These are phyloP conservation scores for Drosophila auraria DNA, from an alignment of 1,140 invertebrate species.

Conservation along the genomic window DNA sequence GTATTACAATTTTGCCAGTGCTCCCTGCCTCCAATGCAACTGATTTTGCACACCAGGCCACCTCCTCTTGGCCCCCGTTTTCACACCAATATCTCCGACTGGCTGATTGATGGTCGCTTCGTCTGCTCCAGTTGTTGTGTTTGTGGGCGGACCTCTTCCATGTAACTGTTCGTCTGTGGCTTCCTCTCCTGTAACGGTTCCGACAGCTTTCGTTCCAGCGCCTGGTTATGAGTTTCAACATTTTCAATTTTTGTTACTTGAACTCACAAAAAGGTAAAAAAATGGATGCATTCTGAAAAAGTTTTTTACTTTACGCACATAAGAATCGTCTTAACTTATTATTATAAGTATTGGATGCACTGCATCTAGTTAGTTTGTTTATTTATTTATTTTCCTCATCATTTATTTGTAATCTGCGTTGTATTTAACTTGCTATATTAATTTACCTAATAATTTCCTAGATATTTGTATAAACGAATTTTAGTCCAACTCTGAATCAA, in stretches of 20 bases:
- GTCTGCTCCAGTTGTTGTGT: slow-evolving; percentile 59
- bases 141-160: slow-evolving; percentile 47
- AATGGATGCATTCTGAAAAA: not conserved
- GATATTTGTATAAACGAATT: too few relatives aligned
- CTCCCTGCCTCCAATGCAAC: slow-evolving; percentile 22
- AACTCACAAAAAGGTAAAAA: not conserved
- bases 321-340: not conserved
- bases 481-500: too few relatives aligned
- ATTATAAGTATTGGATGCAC: not conserved
- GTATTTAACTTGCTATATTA: not conserved
- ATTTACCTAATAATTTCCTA: too few relatives aligned
- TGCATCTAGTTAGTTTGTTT: too few relatives aligned
- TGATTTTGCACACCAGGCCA: not conserved
- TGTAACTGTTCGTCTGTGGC: slow-evolving; percentile 60
- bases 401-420: too few relatives aligned
- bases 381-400: too few relatives aligned
- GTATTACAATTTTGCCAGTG: slow-evolving; percentile 82
- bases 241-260: slow-evolving; percentile 45
- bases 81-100: slow-evolving; percentile 78
- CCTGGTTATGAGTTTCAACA: slow-evolving; percentile 72
- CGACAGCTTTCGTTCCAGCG: not conserved
- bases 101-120: slow-evolving; percentile 77
- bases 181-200: slow-evolving; percentile 16
- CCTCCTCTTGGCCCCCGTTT: slow-evolving; percentile 33
- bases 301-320: not conserved